Conservation (phyloP, 1,140 invertebrate genomes). For the Leptestheria dahalacensis region DNA sequence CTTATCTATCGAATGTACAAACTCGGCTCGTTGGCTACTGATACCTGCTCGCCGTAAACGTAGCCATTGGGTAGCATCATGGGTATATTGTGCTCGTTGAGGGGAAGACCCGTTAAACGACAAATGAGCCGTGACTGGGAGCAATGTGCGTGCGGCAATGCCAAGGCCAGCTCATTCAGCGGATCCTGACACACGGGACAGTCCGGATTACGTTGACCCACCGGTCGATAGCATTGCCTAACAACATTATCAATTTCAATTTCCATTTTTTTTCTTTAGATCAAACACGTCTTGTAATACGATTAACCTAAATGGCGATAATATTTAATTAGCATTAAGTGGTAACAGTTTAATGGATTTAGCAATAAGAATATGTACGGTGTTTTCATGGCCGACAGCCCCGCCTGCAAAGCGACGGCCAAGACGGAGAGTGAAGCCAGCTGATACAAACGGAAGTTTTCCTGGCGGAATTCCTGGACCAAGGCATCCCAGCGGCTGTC, state of each 20-base stretch:
- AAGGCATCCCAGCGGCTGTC: constrained; percentile 60
- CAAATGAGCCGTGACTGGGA: constrained; percentile 88
- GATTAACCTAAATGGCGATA: neutral
- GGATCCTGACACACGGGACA: constrained; percentile 87
- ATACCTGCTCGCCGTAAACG: constrained; percentile 89
- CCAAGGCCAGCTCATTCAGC: constrained; percentile 68
- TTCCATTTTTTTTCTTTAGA: too few relatives aligned
- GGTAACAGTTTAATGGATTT: neutral
- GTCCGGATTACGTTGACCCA: constrained; percentile 47
- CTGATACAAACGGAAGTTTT: constrained; percentile 88
- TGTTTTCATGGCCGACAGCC: constrained; percentile 87
- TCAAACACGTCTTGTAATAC: neutral
- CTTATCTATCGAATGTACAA: too few relatives aligned
- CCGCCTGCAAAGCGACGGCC: constrained; percentile 76
- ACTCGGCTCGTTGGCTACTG: constrained; percentile 12
- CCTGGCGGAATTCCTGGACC: constrained; percentile 77
- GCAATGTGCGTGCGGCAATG: constrained; percentile 87
- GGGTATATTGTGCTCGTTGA: constrained; percentile 95
- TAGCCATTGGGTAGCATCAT: constrained; percentile 97
- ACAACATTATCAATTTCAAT: too few relatives aligned
- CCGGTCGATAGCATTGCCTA: constrained; percentile 33
- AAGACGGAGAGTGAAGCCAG: constrained; percentile 80
- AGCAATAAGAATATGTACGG: too few relatives aligned
- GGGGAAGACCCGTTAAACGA: constrained; percentile 71
- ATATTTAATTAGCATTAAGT: too few relatives aligned